Evolutionary conservation across 2,888 invertebrate species (phyloP), one percentile per base, ranked within the genome.

Genomic region (Dorcus parallelipipedus): DNA sequence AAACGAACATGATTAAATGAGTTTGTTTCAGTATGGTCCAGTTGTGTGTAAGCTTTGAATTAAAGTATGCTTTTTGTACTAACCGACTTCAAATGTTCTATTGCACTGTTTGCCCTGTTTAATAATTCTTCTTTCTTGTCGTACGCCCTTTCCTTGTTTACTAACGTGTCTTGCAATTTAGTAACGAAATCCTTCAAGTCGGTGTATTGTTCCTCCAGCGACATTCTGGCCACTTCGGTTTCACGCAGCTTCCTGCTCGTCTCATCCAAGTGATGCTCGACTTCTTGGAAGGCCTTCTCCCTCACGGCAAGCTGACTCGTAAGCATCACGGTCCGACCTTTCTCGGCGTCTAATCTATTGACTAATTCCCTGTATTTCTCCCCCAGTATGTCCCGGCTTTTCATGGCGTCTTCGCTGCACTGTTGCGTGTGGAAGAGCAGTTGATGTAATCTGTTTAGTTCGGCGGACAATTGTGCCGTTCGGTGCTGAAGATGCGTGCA

Each of bases 401-500:
- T 72, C 73, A 38, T 73, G 69, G 1, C 74, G 64, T 80, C 78
- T 68, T 83, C 83, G 9, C 80, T 72, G 57, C 77, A 78, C 60
- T 82, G 82, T 62, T 83, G 82, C 1, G 78, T 78, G 60, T 80
- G 77, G 52, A 80, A 80, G 7, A 82, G 69, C 60, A 82, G 65
- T 67, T 82, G 81, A 64, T 80, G 80, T 23, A 81, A 69, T 57
- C 80, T 73, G 50, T 77, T 78, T 7, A 81, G 74, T 64, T 83
- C 82, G 0, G 79, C 77, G 9, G 78, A 73, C 4, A 83, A 68
- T 68, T 81, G 81, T 0, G 80, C 80, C 9, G 80, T 69, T 50
- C 80, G 75, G 59, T 83, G 83, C 55, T 83, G 80, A 38, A 84
- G 70, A 64, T 80, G 79, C 1, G 80, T 79, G 42, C 80, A 77